These are phyloP conservation scores for Crax fasciolata DNA, from an alignment of 2,797 vertebrate genomes.

Conservation along the genomic window DNA sequence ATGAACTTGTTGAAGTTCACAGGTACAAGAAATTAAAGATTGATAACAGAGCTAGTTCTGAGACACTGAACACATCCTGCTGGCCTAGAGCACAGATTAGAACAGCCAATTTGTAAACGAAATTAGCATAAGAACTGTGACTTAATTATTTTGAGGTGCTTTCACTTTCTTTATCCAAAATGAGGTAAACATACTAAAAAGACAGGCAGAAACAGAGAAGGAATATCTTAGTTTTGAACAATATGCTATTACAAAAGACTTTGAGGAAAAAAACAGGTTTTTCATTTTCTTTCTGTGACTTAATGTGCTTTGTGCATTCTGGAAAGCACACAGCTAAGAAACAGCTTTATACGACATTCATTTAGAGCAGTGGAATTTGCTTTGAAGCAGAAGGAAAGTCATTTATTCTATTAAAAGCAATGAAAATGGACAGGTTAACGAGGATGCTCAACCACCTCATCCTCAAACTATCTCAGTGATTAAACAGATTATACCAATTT, in stretches of 20 bases:
- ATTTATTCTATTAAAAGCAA: not conserved
- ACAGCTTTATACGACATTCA: not conserved
- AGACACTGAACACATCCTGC: not conserved
- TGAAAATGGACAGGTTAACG: not conserved
- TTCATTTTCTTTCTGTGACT: not conserved
- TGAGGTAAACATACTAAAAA: not conserved
- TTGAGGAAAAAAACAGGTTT: not conserved
- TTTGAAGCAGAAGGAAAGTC: not conserved
- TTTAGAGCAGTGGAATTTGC: not conserved
- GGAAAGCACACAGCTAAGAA: not conserved
- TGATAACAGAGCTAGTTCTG: not conserved
- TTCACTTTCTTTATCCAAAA: not conserved
- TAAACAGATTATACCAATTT: not conserved
- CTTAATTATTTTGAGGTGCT: not conserved
- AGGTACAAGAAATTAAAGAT: not conserved
- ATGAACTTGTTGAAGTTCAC: not conserved
- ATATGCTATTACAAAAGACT: not conserved
- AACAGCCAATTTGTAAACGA: not conserved
- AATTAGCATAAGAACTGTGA: not conserved
- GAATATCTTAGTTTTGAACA: accelerated
- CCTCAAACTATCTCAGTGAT: not conserved
- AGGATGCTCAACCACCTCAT: not conserved
- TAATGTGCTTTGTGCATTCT: not conserved
- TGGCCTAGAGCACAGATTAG: not conserved
- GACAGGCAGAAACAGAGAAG: accelerated